A percentile compares a stretch with the other conserved stretches of the same genome.
Evolutionary conservation across 2,113 vertebrate genomes (phyloP).

Genomic region (Vulpes lagopus): DNA sequence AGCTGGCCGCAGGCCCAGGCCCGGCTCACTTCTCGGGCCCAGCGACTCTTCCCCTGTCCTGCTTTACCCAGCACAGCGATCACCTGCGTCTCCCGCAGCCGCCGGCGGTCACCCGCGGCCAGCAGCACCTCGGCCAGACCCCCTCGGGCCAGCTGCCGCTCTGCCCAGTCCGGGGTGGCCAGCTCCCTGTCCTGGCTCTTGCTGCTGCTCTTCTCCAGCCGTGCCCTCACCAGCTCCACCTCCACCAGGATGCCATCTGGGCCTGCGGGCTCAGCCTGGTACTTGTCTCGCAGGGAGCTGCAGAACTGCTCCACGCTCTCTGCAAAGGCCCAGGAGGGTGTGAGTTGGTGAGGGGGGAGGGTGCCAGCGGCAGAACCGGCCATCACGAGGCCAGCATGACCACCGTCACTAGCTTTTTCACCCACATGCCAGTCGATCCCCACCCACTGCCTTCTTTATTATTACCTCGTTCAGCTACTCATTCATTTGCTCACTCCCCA

Average conservation of each 20-base stretch:
- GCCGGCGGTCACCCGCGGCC: conserved; percentile 56
- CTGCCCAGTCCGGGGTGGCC: conserved; percentile 86
- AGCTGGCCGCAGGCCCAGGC: conserved; percentile 92
- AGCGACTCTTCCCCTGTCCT: conserved; percentile 93
- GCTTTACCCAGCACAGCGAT: conserved; percentile 91
- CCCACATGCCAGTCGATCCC: not conserved
- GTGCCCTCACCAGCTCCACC: conserved; percentile 86
- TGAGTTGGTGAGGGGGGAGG: fast-evolving
- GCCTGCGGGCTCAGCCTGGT: conserved; percentile 81
- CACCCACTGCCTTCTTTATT: fast-evolving
- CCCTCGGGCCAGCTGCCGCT: conserved; percentile 83
- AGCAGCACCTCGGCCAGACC: conserved; percentile 88
- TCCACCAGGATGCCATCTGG: conserved; percentile 89
- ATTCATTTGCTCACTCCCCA: not conserved
- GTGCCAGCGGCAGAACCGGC: fast-evolving
- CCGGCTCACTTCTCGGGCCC: conserved; percentile 89
- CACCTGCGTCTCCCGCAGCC: conserved; percentile 84
- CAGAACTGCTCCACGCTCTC: conserved; percentile 89
- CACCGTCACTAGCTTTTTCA: not conserved
- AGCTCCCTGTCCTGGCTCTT: conserved; percentile 92
- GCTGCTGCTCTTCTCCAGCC: conserved; percentile 86
- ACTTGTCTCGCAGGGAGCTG: conserved; percentile 81
- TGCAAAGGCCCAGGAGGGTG: conserved; percentile 77
- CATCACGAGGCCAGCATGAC: not conserved
- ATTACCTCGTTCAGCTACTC: not conserved